phyloP scores from a whole-genome alignment of 2,888 invertebrate genomes.

The Oxycera nigricornis region DNA sequence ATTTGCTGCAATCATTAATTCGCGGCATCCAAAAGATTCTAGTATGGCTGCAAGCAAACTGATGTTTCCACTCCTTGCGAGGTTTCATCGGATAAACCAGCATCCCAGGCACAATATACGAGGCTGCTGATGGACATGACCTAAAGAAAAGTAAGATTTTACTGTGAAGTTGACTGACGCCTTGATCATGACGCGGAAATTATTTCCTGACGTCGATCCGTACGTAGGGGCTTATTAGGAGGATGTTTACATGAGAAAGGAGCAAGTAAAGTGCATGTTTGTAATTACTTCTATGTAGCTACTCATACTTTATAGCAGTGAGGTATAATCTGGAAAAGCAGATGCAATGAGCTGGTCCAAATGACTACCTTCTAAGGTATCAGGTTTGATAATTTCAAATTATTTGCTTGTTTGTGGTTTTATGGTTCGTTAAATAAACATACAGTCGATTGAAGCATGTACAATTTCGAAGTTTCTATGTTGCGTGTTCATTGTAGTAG shows the following conservation, averaged over 20 bases:
- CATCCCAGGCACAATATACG: constrained; percentile 9
- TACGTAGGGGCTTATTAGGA: not conserved
- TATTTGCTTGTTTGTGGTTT: too few species aligned
- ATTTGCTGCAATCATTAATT: constrained; percentile 18
- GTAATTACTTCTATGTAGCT: not conserved
- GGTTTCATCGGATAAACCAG: not conserved
- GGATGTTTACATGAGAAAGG: not conserved
- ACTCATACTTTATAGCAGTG: not conserved
- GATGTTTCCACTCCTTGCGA: too few species aligned
- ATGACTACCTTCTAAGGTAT: too few species aligned
- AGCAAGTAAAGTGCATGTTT: not conserved
- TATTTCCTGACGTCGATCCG: constrained; percentile 43
- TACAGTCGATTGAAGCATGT: too few species aligned
- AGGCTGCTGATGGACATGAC: constrained; percentile 38
- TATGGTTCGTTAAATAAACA: too few species aligned
- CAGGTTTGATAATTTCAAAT: too few species aligned
- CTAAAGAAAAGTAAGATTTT: constrained; percentile 34
- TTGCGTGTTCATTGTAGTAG: too few species aligned
- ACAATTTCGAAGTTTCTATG: too few species aligned
- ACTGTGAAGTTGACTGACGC: constrained; percentile 23
- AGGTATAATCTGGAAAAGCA: not conserved
- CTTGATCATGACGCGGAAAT: constrained; percentile 47
- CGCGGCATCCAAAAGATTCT: not conserved
- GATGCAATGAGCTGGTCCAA: too few species aligned
- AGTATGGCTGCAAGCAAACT: not conserved